Conservation (phyloP, 2,888 invertebrate genomes). For the Dynastes hyllus region DNA sequence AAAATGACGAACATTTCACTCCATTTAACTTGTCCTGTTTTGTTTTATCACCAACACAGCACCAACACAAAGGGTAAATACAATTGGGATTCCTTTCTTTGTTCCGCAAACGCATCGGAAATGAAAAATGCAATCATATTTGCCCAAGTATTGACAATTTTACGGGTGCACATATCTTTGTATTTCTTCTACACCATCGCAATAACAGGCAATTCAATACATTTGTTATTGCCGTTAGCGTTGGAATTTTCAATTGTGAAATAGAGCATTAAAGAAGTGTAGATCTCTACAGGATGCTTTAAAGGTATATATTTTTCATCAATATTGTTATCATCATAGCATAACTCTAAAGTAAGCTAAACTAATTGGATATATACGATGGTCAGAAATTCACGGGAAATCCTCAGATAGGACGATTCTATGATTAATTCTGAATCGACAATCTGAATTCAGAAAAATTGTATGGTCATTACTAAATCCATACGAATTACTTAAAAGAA, state of each 20-base stretch:
- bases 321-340: not conserved
- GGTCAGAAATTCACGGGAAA: too few species aligned
- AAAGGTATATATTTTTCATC: not conserved
- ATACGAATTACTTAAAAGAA: too few species aligned
- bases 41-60: not conserved
- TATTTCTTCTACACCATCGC: not conserved
- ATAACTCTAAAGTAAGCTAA: not conserved
- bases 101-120: not conserved
- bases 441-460: too few species aligned
- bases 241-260: not conserved
- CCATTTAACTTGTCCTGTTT: not conserved
- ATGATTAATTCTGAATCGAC: too few species aligned
- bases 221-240: not conserved
- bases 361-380: not conserved
- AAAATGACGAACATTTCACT: too few species aligned
- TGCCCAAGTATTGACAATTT: constrained; percentile 5
- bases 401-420: too few species aligned
- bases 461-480: too few species aligned
- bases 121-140: constrained; percentile 1
- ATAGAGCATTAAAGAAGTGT: not conserved
- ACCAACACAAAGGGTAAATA: not conserved
- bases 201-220: not conserved
- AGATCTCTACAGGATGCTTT: not conserved
- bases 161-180: not conserved
- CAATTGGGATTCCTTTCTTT: not conserved